Evolutionary conservation across 2,888 invertebrate species (phyloP), one percentile per base, ranked within the genome.

Genomic region (Helobdella robusta): DNA sequence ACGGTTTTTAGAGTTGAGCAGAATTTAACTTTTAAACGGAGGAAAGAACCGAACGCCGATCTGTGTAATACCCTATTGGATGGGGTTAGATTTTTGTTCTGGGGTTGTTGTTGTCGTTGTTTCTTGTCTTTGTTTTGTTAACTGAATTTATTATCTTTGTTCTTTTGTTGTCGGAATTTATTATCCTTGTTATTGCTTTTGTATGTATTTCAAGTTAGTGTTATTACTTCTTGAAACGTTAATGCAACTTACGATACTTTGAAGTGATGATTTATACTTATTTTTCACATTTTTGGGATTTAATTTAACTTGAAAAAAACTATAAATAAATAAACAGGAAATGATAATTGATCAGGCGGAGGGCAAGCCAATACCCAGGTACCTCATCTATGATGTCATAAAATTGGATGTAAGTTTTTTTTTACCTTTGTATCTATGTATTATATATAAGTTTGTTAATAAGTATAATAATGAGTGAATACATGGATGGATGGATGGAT

Each of bases 361-460:
- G 50, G 88, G 86, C 0, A 75, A 76, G 48, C 71, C 70, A 67
- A 86, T 87, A 72, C 92, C 94, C 0, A 84, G 98, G 54, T 97
- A 89, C 79, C 84, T 99, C 68, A 89, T 91, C 52, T 99, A 98
- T 76, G 98, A 99, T 76, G 87, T 97, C 64, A 85, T 99, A 40
- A 84, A 84, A 74, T 89, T 89, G 74, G 88, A 91, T 75, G 82
- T 81, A 67, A 72, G 73, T 68, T 8, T 32, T 34, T 52, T 63
- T 6, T 2, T n/a, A 5, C 20, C 6, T 8, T 62, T 62, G 48
- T 15, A 20, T 15, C 35, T 18, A 30, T 40, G 8, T 8, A 40
- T 60, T 40, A 40, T 15, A 40, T n/a, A n/a, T n/a, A n/a, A n/a
- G n/a, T n/a, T n/a, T n/a, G n/a, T n/a, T n/a, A n/a, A n/a, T n/a